Base-by-base conservation (phyloP, 2,113 vertebrate genomes). In the Pteropus alecto region DNA sequence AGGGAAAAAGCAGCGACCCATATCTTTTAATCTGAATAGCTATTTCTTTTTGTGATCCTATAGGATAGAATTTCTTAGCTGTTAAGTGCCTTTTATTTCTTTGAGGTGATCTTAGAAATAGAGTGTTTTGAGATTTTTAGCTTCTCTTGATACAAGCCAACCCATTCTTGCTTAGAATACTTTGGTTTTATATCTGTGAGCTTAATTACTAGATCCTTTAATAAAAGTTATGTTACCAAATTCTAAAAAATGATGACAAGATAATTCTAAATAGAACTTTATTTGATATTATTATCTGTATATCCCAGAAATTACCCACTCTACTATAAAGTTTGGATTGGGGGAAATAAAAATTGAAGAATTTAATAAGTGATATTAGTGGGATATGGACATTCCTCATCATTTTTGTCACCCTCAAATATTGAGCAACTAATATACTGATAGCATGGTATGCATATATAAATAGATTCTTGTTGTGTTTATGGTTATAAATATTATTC, bases 71-170 rank as follows among this genome's bases (percentile, higher is more conserved):
- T 91, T 85, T 95, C 48, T 7, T 74, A 38, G 70, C 43, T 95
- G 28, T 74, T 93, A 94, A 94, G 26, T 85, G 13, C 26, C 51
- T 82, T 81, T 71, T 87, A 74, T 91, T 94, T 89, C 82, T 90
- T 63, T 70, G 10, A 92, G 68, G 14, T 86, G 11, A 67, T 88
- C 11, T 70, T 91, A 51, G 38, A 94, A 96, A 87, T 77, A 58
- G 48, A 97, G 33, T 97, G 73, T 84, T 85, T 87, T 83, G 21
- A 88, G 26, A 95, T 86, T 92, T 79, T 94, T 82, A 78, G 41
- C 84, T 88, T 95, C 84, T 91, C 87, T 95, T 90, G 26, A 58
- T 85, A 93, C 10, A 79, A 71, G 76, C 15, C 15, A 96, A 93
- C 7, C n/a, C 30, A 81, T 58, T 93, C 26, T 24, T 71, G 15